A percentile compares a stretch with the other conserved stretches of the same genome.
These are phyloP conservation scores for Prietella phreatophila DNA, from an alignment of 2,113 vertebrate species.

Conservation along the genomic window DNA sequence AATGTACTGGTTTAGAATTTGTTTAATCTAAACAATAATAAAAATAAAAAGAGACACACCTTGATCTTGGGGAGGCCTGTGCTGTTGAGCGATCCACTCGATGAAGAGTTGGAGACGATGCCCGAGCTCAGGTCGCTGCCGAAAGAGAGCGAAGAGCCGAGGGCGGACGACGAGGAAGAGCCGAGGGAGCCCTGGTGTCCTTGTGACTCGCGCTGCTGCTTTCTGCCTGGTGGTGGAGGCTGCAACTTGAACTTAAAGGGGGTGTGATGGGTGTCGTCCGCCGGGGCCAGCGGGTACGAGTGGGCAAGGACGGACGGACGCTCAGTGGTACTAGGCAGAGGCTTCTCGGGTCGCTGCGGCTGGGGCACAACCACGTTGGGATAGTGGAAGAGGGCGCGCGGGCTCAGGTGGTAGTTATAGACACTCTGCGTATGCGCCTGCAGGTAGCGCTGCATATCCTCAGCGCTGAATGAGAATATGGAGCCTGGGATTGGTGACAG, in stretches of 20 bases:
- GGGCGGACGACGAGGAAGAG: constrained; percentile 69
- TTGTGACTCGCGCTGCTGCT: constrained; percentile 77
- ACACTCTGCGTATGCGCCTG: constrained; percentile 90
- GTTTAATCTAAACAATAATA: too few relatives aligned
- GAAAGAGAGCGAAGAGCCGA: constrained; percentile 74
- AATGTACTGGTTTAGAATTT: background rate
- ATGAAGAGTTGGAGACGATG: constrained; percentile 72
- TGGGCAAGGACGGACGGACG: constrained; percentile 60
- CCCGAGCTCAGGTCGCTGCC: constrained; percentile 74
- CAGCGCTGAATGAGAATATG: constrained; percentile 88
- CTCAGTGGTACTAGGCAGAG: constrained; percentile 47
- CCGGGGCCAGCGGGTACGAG: constrained; percentile 62
- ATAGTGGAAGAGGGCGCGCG: constrained; percentile 87
- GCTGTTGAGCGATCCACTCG: constrained; percentile 73
- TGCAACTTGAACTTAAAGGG: constrained; percentile 92
- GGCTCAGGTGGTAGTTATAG: constrained; percentile 91
- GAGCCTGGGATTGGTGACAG: constrained; percentile 88
- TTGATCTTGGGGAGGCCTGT: constrained; percentile 84
- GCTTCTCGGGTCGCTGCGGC: constrained; percentile 79
- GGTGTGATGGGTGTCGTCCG: constrained; percentile 71
- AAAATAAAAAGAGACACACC: constrained; percentile 53
- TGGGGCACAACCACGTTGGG: constrained; percentile 85
- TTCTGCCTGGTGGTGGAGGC: constrained; percentile 82
- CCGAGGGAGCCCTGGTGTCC: constrained; percentile 66
- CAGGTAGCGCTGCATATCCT: constrained; percentile 93